phyloP scores from a whole-genome alignment of 1,140 invertebrate genomes.

The Panagrolaimus sp. region DNA sequence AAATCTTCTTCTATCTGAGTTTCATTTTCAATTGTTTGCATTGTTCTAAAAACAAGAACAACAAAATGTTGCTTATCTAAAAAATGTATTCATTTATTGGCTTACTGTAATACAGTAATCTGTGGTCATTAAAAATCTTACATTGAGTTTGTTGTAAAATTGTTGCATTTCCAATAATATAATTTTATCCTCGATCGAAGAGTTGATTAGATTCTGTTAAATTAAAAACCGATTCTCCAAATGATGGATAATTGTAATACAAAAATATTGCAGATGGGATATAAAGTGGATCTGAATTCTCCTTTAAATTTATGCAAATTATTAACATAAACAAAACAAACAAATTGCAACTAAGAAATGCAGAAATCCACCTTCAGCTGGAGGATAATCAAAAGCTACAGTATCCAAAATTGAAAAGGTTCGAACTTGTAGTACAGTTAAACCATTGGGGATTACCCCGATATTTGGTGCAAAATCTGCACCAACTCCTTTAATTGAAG shows the following conservation, averaged over 20 bases:
- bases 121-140: not conserved
- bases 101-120: too few species aligned
- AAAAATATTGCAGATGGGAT: not conserved
- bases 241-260: not conserved
- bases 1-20: not conserved
- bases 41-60: not conserved
- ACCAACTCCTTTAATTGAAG: not conserved
- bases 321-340: not conserved
- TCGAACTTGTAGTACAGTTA: too few species aligned
- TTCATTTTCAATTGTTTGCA: not conserved
- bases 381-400: not conserved
- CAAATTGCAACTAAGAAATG: constrained; percentile 1
- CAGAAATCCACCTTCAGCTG: not conserved
- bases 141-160: not conserved
- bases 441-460: constrained; percentile 11
- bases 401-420: not conserved
- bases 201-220: not conserved
- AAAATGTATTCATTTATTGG: too few species aligned
- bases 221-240: not conserved
- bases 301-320: not conserved
- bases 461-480: not conserved
- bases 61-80: not conserved
- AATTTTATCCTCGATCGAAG: not conserved
- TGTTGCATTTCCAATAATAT: constrained; percentile 2
- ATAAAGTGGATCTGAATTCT: not conserved